Conservation (phyloP, 1,140 invertebrate species). For the Caerostris extrusa region DNA sequence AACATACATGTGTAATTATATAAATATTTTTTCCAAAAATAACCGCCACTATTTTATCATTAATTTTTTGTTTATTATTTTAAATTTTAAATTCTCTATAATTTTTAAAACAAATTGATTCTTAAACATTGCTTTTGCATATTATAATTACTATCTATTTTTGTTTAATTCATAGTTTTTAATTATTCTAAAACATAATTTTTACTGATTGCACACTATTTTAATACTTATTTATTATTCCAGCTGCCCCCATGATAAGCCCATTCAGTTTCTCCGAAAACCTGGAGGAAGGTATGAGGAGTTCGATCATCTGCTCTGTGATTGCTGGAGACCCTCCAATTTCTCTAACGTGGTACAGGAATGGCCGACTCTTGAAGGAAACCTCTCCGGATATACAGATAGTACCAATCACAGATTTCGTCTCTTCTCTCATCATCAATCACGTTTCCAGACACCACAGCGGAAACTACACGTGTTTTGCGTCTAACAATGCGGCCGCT, state of each 20-base stretch:
- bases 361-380: conserved; percentile 84
- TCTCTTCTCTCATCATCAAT: conserved; percentile 86
- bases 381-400: conserved; percentile 78
- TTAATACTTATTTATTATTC: conserved; percentile 37
- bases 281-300: conserved; percentile 79
- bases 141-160: not conserved
- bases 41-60: too few species aligned
- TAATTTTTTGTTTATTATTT: not conserved
- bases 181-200: too few species aligned
- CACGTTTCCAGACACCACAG: conserved; percentile 88
- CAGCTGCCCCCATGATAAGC: conserved; percentile 79
- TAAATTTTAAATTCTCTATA: not conserved
- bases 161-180: not conserved
- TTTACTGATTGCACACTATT: not conserved
- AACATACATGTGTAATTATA: too few species aligned
- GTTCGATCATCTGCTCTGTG: conserved; percentile 79
- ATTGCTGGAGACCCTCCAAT: conserved; percentile 86
- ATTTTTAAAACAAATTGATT: not conserved
- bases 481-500: conserved; percentile 89
- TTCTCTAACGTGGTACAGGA: conserved; percentile 89
- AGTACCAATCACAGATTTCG: conserved; percentile 79
- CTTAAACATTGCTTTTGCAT: not conserved
- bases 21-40: too few species aligned
- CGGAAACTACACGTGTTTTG: conserved; percentile 91
- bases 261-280: conserved; percentile 79